These are phyloP conservation scores for Drosophila simulans DNA, from an alignment of 1,140 invertebrate species.

Conservation along the genomic window DNA sequence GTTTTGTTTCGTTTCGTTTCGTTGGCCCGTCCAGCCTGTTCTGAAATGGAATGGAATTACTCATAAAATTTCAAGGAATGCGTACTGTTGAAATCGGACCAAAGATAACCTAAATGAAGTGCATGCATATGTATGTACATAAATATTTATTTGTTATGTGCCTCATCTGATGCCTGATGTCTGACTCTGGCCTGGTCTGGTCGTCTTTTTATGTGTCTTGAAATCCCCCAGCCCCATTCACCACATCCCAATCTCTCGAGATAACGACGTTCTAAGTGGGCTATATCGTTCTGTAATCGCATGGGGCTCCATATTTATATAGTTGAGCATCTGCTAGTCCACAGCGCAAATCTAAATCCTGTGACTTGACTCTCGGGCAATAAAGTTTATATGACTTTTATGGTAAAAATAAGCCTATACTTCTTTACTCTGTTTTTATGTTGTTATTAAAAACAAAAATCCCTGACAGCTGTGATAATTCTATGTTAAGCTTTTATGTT, in stretches of 20 bases:
- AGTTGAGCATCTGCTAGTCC: not conserved
- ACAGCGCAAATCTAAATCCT: not conserved
- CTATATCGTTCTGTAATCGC: constrained; percentile 13
- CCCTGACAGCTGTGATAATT: too few species aligned
- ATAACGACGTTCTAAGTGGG: constrained; percentile 29
- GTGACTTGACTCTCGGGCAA: not conserved
- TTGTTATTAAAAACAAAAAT: too few species aligned
- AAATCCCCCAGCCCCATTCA: not conserved
- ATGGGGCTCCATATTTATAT: not conserved
- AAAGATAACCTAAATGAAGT: constrained; percentile 50
- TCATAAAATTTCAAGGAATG: constrained; percentile 26
- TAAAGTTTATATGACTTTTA: not conserved
- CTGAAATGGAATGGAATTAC: constrained; percentile 33
- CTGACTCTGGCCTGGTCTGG: constrained; percentile 1
- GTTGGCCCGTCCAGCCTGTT: constrained; percentile 6
- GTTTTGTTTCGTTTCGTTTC: constrained; percentile 43
- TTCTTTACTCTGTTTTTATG: not conserved
- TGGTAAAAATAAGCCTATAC: not conserved
- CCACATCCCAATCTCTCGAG: constrained; percentile 9
- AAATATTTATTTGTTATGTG: constrained; percentile 41
- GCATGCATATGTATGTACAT: constrained; percentile 24
- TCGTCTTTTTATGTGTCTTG: constrained; percentile 15
- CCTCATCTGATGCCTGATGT: constrained; percentile 20
- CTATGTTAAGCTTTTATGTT: too few species aligned
- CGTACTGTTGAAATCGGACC: constrained; percentile 25